Conservation (phyloP, 2,888 invertebrate species). For the Lucinisca nassula region DNA sequence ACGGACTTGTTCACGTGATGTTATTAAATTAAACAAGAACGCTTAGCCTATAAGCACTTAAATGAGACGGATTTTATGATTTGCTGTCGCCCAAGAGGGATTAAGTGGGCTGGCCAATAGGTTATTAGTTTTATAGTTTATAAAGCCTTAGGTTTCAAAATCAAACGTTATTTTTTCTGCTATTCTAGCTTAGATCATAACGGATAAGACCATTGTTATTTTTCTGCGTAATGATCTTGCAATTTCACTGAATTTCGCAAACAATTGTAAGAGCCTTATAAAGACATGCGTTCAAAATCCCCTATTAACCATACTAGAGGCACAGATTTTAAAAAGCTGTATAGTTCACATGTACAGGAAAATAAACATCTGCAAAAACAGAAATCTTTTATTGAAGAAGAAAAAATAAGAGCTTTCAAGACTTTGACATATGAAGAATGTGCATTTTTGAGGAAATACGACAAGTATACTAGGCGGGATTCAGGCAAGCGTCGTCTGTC, state of each 20-base stretch:
- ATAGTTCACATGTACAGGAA: conserved; percentile 51
- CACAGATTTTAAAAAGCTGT: conserved; percentile 42
- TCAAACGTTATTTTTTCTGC: not conserved
- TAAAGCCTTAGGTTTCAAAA: not conserved
- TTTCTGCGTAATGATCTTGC: not conserved
- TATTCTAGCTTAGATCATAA: not conserved
- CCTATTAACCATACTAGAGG: not conserved
- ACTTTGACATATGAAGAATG: conserved; percentile 12
- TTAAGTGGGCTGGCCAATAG: not conserved
- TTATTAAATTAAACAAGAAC: no score
- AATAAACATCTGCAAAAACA: conserved; percentile 36
- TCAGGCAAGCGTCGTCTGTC: not conserved
- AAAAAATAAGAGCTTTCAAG: conserved; percentile 37
- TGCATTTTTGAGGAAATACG: conserved; percentile 1
- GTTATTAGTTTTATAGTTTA: not conserved
- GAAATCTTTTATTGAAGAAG: conserved; percentile 44
- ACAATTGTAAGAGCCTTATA: not conserved
- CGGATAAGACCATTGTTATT: not conserved
- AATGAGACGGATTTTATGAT: not conserved
- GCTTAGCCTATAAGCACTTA: no score
- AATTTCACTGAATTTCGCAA: not conserved
- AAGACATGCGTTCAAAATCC: not conserved
- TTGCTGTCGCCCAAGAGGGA: not conserved
- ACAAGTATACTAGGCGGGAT: not conserved
- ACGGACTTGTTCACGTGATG: no score